phyloP scores from a whole-genome alignment of 2,797 vertebrate species.

The Gouania willdenowi region DNA sequence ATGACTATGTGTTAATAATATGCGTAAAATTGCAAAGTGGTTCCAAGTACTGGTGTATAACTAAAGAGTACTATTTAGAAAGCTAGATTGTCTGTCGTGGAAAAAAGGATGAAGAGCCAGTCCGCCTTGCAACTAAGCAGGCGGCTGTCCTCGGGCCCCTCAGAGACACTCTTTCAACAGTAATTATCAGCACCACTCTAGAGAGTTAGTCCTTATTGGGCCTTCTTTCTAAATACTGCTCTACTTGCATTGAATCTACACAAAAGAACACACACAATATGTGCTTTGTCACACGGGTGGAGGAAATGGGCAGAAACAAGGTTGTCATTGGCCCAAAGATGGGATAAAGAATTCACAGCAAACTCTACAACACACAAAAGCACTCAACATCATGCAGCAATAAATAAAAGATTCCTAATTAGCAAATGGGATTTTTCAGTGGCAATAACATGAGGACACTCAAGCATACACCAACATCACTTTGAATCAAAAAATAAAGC shows the following conservation, averaged over 20 bases:
- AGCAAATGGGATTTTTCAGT: no score
- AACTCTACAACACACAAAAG: slow-evolving; percentile 57
- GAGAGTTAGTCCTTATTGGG: slow-evolving; percentile 46
- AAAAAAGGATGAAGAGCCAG: slow-evolving; percentile 32
- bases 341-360: slow-evolving; percentile 46
- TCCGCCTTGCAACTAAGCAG: slow-evolving; percentile 28
- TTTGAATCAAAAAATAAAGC: no score
- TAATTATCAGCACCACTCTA: slow-evolving; percentile 75
- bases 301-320: slow-evolving; percentile 36
- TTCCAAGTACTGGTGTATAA: no score
- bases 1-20: no score
- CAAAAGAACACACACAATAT: slow-evolving; percentile 9
- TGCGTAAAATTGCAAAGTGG: no score
- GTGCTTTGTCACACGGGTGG: slow-evolving; percentile 5
- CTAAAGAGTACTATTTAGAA: no score
- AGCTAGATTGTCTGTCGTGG: slow-evolving; percentile 27
- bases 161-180: slow-evolving; percentile 64
- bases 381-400: slow-evolving; percentile 53
- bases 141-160: slow-evolving; percentile 51
- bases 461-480: no score
- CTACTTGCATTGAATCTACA: slow-evolving; percentile 31
- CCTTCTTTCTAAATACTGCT: slow-evolving; percentile 46
- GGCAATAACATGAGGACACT: no score
- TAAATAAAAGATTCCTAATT: no score
- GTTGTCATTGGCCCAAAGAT: slow-evolving; percentile 21